Evolutionary conservation across 2,113 vertebrate genomes (phyloP).

Genomic region (Pipa parva): DNA sequence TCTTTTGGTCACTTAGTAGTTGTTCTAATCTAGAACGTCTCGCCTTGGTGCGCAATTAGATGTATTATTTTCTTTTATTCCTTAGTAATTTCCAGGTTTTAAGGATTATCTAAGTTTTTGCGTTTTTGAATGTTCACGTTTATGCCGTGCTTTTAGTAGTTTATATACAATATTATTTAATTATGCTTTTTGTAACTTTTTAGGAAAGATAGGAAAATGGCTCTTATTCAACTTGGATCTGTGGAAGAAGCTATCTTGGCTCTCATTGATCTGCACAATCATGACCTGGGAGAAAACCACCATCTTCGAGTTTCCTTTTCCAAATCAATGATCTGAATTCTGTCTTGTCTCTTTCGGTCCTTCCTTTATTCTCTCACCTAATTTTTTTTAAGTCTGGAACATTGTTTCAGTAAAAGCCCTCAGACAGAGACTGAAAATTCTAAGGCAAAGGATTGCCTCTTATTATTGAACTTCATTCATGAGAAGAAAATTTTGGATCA

Average conservation of each 20-base stretch:
- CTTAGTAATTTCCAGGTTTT: too few species aligned
- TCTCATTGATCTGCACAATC: constrained; percentile 77
- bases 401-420: constrained; percentile 53
- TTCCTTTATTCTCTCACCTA: constrained; percentile 48
- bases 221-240: constrained; percentile 74
- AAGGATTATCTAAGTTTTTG: too few species aligned
- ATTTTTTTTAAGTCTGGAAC: constrained; percentile 49
- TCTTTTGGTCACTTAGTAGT: too few species aligned
- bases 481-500: constrained; percentile 42
- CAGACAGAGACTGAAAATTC: constrained; percentile 57
- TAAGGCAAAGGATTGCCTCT: constrained; percentile 58
- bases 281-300: constrained; percentile 77
- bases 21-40: too few species aligned
- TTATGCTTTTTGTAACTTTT: constrained; percentile 37
- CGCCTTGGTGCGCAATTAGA: too few species aligned
- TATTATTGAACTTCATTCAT: constrained; percentile 32
- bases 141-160: too few species aligned
- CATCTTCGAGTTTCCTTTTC: constrained; percentile 80
- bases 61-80: too few species aligned
- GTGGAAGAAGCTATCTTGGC: constrained; percentile 80
- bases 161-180: too few species aligned
- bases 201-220: constrained; percentile 78
- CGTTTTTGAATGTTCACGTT: too few species aligned
- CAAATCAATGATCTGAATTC: constrained; percentile 66
- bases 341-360: not conserved